Base-by-base conservation (phyloP, 2,888 invertebrate genomes). In the Kryphioiulus occultus region DNA sequence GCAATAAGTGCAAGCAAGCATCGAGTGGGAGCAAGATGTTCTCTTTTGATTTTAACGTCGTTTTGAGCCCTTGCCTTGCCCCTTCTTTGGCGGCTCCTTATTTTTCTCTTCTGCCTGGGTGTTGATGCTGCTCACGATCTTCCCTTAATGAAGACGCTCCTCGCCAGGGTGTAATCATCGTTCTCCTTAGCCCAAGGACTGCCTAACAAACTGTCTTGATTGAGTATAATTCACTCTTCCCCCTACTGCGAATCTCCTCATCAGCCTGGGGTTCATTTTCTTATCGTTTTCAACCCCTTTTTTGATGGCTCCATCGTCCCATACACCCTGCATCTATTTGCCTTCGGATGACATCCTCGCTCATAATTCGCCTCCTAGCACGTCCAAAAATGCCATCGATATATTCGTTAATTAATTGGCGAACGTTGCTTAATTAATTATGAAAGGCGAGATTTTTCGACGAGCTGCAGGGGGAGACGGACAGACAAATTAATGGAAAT, bases 181-280 rank as follows among this genome's bases (percentile, higher is more conserved):
- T n/a, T 84, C 84, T 84, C 35, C 84, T 39, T 39, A 35, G 39
- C 85, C 47, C 85, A 44, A 39, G 85, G 85, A 44, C 85, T 42
- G 10, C 85, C 47, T 47, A 85, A 85, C 85, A 85, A 85, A 85
- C 85, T 85, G 44, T 47, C 85, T 85, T 85, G 85, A 85, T 85
- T 85, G 85, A 85, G 42, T 85, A 42, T 85, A 85, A 85, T 85
- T 85, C 47, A 26, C 47, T 85, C 85, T 85, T n/a, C n/a, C 85
- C 47, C 47, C 47, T 9, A 30, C 15, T 12, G 22, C 32, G 19
- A n/a, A 30, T 78, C 84, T 84, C 84, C 35, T 30, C 17, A 19
- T 39, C 84, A 68, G 59, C 59, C 59, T 68, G 59, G 59, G 59
- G 59, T 68, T 68, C 22, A 26, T 22, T 68, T 68, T 68, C 59